phyloP scores from a whole-genome alignment of 2,797 vertebrate species.

The Sebastiscus tertius region DNA sequence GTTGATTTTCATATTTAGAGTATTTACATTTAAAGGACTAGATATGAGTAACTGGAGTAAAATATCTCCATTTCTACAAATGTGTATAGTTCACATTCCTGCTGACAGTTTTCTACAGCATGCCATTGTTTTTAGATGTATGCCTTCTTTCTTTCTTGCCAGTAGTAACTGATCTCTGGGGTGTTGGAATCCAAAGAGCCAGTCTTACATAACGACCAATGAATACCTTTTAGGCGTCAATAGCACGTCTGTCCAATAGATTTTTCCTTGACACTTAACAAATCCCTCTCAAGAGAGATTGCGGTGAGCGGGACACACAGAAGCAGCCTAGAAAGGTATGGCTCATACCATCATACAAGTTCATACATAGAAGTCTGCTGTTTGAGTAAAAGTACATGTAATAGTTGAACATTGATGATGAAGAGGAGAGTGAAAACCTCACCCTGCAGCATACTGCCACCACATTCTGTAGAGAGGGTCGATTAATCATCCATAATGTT shows the following conservation, averaged over 20 bases:
- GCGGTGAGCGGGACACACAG: not conserved
- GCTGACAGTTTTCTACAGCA: not conserved
- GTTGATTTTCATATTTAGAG: not conserved
- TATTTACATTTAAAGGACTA: not conserved
- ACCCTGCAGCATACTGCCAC: not conserved
- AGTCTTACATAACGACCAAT: not conserved
- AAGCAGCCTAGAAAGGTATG: not conserved
- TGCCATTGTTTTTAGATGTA: not conserved
- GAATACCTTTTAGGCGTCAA: not conserved
- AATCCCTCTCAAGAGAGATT: constrained; percentile 4
- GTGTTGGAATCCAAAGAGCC: not conserved
- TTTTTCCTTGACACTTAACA: constrained; percentile 12
- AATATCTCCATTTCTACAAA: not conserved
- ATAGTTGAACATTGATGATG: not conserved
- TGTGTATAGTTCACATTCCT: not conserved
- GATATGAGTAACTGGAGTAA: not conserved
- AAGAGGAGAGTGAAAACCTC: not conserved
- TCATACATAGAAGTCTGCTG: not conserved
- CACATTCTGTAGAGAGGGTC: not conserved
- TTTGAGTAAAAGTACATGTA: not conserved
- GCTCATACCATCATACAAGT: not conserved
- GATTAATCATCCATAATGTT: not conserved
- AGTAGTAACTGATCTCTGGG: not conserved
- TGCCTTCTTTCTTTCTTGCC: not conserved
- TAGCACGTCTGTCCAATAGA: not conserved